These are phyloP conservation scores for Leuciscus idus DNA, from an alignment of 2,113 vertebrate genomes.

Conservation along the genomic window DNA sequence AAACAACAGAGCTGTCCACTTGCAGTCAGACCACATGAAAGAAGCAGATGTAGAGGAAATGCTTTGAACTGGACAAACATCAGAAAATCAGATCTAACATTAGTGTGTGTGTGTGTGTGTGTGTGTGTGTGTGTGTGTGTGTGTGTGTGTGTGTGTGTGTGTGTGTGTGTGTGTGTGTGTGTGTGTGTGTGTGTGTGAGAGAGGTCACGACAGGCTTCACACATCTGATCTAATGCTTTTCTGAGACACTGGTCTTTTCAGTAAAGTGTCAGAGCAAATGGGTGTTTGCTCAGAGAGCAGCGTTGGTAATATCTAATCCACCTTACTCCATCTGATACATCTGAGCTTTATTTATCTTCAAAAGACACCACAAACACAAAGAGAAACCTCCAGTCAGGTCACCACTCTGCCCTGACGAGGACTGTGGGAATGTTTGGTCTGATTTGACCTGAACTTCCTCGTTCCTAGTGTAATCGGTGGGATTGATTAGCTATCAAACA, in stretches of 20 bases:
- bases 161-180: not conserved
- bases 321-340: conserved; percentile 54
- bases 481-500: conserved; percentile 21
- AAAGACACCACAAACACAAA: conserved; percentile 22
- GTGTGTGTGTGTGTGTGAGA: not conserved
- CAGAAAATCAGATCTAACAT: not conserved
- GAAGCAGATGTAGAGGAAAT: not conserved
- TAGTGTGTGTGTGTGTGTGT: not conserved
- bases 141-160: too few relatives aligned
- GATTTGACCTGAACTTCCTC: conserved; percentile 43
- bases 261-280: conserved; percentile 44
- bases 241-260: conserved; percentile 45
- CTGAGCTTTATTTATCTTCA: conserved; percentile 56
- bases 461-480: conserved; percentile 32
- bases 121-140: not conserved
- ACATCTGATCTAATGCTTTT: not conserved
- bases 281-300: conserved; percentile 54
- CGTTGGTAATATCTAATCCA: conserved; percentile 55
- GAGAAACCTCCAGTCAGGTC: conserved; percentile 61
- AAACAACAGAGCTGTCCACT: not conserved
- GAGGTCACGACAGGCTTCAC: conserved; percentile 26
- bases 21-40: not conserved
- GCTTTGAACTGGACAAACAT: not conserved
- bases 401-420: conserved; percentile 6
- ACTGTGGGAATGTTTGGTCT: conserved; percentile 64